Evolutionary conservation across 2,797 vertebrate species (phyloP).

Genomic region (Crocidura indochinensis): DNA sequence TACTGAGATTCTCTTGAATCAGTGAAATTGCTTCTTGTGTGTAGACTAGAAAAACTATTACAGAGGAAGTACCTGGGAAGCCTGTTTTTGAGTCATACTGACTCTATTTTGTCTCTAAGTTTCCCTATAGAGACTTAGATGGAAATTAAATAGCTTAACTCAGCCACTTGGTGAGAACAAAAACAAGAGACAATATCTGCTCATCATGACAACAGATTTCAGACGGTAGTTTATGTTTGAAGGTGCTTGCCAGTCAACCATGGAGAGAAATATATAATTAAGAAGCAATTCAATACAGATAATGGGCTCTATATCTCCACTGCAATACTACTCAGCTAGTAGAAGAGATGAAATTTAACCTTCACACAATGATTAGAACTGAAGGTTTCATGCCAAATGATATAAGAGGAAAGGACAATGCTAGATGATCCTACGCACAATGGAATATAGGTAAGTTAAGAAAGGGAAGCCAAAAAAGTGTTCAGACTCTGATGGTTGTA

Average conservation of each 20-base stretch:
- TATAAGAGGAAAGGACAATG: too few species aligned
- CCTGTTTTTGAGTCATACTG: background rate
- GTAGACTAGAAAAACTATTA: background rate
- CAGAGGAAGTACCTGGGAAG: conserved; percentile 86
- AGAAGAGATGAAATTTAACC: too few species aligned
- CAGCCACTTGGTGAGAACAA: background rate
- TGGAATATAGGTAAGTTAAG: too few species aligned
- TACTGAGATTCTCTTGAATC: conserved; percentile 65
- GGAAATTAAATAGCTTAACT: background rate
- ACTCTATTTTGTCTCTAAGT: background rate
- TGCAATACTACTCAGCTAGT: too few species aligned
- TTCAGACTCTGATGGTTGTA: too few species aligned
- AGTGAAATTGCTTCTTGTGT: conserved; percentile 73
- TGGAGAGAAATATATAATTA: background rate
- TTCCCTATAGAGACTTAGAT: background rate
- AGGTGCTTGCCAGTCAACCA: background rate
- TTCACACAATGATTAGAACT: too few species aligned
- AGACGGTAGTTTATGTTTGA: background rate
- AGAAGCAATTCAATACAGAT: background rate
- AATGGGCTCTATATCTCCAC: too few species aligned
- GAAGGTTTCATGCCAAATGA: too few species aligned
- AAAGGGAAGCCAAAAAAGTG: too few species aligned
- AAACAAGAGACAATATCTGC: background rate
- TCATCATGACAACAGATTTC: background rate
- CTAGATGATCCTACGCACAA: too few species aligned